Evolutionary conservation across 2,113 vertebrate species (phyloP).

Genomic region (Trichomycterus rosablanca): DNA sequence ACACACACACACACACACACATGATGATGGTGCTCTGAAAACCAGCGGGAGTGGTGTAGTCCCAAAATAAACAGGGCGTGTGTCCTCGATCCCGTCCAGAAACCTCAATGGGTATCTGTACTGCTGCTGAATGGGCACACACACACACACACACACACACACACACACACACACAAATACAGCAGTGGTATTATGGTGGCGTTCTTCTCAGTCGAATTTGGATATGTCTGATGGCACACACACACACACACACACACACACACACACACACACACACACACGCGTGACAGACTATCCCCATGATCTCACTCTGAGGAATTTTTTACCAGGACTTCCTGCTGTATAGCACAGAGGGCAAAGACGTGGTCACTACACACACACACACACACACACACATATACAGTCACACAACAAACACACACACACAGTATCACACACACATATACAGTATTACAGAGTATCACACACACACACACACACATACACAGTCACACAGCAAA

Average conservation of each 20-base stretch:
- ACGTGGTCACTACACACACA: constrained; percentile 6
- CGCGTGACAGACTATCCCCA: not conserved
- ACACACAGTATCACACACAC: not conserved
- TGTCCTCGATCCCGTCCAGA: constrained; percentile 6
- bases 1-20: constrained; percentile 11
- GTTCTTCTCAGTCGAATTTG: too few relatives aligned
- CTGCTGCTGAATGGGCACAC: constrained; percentile 17
- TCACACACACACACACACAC: too few relatives aligned
- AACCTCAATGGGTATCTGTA: constrained; percentile 32
- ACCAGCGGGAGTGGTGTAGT: not conserved
- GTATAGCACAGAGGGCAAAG: not conserved
- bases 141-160: constrained; percentile 16
- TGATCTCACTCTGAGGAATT: constrained; percentile 37
- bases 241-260: not conserved
- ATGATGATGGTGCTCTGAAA: not conserved
- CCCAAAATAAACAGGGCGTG: constrained; percentile 47
- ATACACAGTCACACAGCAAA: too few relatives aligned
- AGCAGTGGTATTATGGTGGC: too few relatives aligned
- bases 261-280: constrained; percentile 1
- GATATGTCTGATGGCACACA: too few relatives aligned
- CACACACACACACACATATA: not conserved
- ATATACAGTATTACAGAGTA: too few relatives aligned
- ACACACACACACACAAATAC: not conserved
- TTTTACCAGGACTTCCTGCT: constrained; percentile 25
- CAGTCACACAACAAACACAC: not conserved